Evolutionary conservation across 2,888 invertebrate genomes (phyloP).

Genomic region (Drosophila niveifrons): DNA sequence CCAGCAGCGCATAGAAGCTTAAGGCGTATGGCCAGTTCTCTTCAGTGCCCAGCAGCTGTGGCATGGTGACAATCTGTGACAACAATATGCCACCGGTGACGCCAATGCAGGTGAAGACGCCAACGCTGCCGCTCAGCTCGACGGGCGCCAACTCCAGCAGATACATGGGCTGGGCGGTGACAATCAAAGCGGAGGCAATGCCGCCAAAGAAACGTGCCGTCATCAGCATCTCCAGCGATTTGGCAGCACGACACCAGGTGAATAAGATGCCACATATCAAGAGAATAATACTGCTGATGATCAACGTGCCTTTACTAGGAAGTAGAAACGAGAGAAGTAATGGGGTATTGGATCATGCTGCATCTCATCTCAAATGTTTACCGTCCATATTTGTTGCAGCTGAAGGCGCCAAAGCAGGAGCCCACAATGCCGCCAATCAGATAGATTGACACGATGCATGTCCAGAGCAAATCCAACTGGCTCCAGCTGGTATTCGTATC

Average conservation of each 20-base stretch:
- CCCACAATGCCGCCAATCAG: slow-evolving; percentile 95
- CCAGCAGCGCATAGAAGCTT: slow-evolving; percentile 89
- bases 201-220: slow-evolving; percentile 92
- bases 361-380: slow-evolving; percentile 31
- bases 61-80: slow-evolving; percentile 79
- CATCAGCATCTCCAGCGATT: slow-evolving; percentile 92
- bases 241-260: slow-evolving; percentile 88
- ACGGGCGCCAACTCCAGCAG: slow-evolving; percentile 93
- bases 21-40: slow-evolving; percentile 91
- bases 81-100: slow-evolving; percentile 82
- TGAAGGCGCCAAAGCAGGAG: slow-evolving; percentile 91
- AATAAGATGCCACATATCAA: slow-evolving; percentile 90
- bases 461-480: slow-evolving; percentile 90
- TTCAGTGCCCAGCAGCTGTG: slow-evolving; percentile 86
- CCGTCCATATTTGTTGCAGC: slow-evolving; percentile 91
- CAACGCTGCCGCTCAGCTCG: slow-evolving; percentile 91
- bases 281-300: slow-evolving; percentile 89
- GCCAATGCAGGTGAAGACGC: slow-evolving; percentile 90
- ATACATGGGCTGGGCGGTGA: slow-evolving; percentile 95
- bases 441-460: slow-evolving; percentile 94
- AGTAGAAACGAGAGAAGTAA: neutral
- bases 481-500: slow-evolving; percentile 85
- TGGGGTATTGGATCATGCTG: no score
- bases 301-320: slow-evolving; percentile 87
- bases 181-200: slow-evolving; percentile 91